These are phyloP conservation scores for Diloba caeruleocephala DNA, from an alignment of 2,888 invertebrate genomes.

Conservation along the genomic window DNA sequence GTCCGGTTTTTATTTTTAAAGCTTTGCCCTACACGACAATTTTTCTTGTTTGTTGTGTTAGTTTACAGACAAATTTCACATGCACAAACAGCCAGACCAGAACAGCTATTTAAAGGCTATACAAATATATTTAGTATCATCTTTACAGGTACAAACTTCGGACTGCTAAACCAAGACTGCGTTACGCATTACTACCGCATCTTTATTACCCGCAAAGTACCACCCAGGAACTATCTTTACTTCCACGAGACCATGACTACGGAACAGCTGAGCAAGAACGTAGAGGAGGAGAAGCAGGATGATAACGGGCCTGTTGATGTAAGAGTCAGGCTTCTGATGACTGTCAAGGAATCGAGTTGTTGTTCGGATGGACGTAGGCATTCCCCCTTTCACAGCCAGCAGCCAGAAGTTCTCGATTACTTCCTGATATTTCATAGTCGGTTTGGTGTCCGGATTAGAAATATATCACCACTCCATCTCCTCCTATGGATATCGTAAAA, in stretches of 20 bases:
- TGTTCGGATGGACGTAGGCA: slow-evolving; percentile 28
- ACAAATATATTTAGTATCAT: too few relatives aligned
- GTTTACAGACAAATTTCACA: too few relatives aligned
- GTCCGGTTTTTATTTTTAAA: too few relatives aligned
- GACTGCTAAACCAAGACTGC: slow-evolving; percentile 64
- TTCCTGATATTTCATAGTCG: too few relatives aligned
- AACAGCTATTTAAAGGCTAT: too few relatives aligned
- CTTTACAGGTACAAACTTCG: slow-evolving; percentile 55
- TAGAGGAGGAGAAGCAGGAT: slow-evolving; percentile 10
- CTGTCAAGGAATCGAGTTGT: slow-evolving; percentile 9
- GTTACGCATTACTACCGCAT: slow-evolving; percentile 63
- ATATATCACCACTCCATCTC: too few relatives aligned
- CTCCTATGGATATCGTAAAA: too few relatives aligned
- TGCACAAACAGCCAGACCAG: too few relatives aligned
- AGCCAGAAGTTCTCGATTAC: too few relatives aligned
- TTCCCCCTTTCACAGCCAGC: neutral
- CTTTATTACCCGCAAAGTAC: slow-evolving; percentile 59
- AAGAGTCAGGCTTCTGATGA: slow-evolving; percentile 26
- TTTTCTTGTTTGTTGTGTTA: too few relatives aligned
- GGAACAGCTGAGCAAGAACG: neutral
- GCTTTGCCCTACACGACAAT: too few relatives aligned
- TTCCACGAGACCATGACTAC: slow-evolving; percentile 66
- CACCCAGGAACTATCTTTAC: slow-evolving; percentile 73
- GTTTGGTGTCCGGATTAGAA: too few relatives aligned
- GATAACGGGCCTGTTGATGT: slow-evolving; percentile 36